Percentiles rank a stretch among this genome's conserved stretches.
Conservation (phyloP, 2,113 vertebrate species). For the Syngnathus typhle region DNA sequence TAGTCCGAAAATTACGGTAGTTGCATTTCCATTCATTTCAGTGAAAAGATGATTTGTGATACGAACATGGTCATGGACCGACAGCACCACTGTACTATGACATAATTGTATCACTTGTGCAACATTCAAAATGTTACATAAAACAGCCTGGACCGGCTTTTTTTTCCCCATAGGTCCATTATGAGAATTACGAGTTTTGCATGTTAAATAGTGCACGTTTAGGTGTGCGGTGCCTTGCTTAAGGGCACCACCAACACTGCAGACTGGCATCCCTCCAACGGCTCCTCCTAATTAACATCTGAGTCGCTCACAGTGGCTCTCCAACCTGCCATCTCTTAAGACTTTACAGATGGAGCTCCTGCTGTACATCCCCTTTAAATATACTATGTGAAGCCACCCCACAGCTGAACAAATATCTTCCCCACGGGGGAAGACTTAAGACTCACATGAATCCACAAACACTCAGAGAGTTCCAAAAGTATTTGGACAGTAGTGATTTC, state of each 20-base stretch:
- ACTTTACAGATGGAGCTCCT: slow-evolving; percentile 9
- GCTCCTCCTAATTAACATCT: background rate
- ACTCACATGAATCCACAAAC: slow-evolving; percentile 25
- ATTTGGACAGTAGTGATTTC: background rate
- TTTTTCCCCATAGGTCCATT: too few species aligned
- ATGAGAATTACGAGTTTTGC: background rate
- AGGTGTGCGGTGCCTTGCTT: background rate
- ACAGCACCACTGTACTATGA: background rate
- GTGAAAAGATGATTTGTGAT: background rate
- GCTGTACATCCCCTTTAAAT: slow-evolving; percentile 1
- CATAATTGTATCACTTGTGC: too few species aligned
- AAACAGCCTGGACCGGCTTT: too few species aligned
- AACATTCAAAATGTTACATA: too few species aligned
- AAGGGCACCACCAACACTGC: background rate
- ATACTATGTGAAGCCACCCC: background rate
- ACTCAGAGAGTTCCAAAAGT: slow-evolving; percentile 11
- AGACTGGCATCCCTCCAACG: background rate
- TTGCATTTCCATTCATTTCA: slow-evolving; percentile 3
- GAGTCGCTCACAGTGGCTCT: background rate
- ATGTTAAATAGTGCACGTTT: background rate
- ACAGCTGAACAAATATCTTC: slow-evolving; percentile 9
- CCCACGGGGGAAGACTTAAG: background rate
- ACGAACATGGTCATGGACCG: background rate
- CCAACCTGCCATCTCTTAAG: slow-evolving; percentile 6
- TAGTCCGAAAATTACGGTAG: too few species aligned